Base-by-base conservation (phyloP, 37 sponge, comb jelly and placozoan genomes). In the Agelas oroides region DNA sequence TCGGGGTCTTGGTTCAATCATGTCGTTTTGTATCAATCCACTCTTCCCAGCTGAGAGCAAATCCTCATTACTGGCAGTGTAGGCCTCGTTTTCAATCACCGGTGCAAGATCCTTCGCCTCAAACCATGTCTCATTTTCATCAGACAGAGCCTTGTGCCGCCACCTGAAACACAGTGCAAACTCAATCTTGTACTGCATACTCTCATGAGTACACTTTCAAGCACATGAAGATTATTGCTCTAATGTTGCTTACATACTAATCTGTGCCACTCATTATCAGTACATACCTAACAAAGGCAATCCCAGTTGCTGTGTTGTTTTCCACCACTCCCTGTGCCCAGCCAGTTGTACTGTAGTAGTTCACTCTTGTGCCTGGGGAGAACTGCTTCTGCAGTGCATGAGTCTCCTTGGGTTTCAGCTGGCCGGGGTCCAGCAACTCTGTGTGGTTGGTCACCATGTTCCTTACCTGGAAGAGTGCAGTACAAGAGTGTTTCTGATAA, bases 61-160 rank as follows among this genome's bases (percentile, higher is more conserved):
- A 33, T 83, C 74, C 8, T 46, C 15, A 14, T 79, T 24, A 14
- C 2, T 33, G 20, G 28, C 63, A 36, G 18, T 13, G 53, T 73
- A 75, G 36, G 65, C 65, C 21, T 87, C 87, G 25, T 87, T 80
- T 11, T 65, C 65, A 33, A 80, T 80, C 14, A 73, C 39, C 0
- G 80, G 80, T 11, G 87, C 75, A 54, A 87, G 41, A 35, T 80
- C 46, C 2, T 25, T 18, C 17, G 36, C 1, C 58, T 73, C 87
- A 80, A 87, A 87, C 87, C 87, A 87, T 8, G 34, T 80, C 35
- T 65, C 53, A 18, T 38, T 73, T 24, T 83, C 83, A 8, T 20
- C 40, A 13, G 68, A 67, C 33, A 67, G 32, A 67, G 34, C 68
- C 12, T 46, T 46, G 3, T 46, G 46, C 3, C 46, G 46, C 46